phyloP scores from a whole-genome alignment of 2,888 invertebrate genomes.

The Eremobia ochroleuca region DNA sequence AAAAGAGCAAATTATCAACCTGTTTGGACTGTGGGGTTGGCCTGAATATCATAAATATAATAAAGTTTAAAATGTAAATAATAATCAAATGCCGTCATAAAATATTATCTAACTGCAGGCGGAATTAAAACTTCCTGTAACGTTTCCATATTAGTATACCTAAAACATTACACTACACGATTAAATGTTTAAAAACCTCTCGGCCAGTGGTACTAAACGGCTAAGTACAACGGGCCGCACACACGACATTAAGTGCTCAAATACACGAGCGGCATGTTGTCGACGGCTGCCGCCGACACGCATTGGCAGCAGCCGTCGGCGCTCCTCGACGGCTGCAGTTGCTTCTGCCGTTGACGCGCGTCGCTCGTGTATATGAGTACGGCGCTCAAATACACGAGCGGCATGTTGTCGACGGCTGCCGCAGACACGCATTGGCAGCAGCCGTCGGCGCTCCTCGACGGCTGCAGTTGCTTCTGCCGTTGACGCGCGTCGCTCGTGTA shows the following conservation, averaged over 20 bases:
- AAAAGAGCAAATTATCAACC: neutral
- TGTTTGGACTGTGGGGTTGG: neutral
- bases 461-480: too few relatives aligned
- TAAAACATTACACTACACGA: neutral
- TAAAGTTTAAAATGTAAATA: neutral
- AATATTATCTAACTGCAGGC: neutral
- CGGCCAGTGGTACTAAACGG: neutral
- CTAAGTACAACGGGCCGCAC: neutral
- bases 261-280: too few relatives aligned
- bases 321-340: too few relatives aligned
- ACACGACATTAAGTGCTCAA: neutral
- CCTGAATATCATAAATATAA: neutral
- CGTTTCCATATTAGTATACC: neutral
- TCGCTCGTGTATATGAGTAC: too few relatives aligned
- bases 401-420: too few relatives aligned
- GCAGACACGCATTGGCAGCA: too few relatives aligned
- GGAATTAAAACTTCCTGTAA: slow-evolving; percentile 18
- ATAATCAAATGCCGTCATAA: neutral
- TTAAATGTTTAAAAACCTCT: neutral
- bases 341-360: too few relatives aligned
- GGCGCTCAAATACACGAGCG: too few relatives aligned
- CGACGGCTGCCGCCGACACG: too few relatives aligned
- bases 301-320: too few relatives aligned
- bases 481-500: too few relatives aligned
- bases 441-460: too few relatives aligned